Base-by-base conservation (phyloP, 2,113 vertebrate species). In the Sander vitreus region DNA sequence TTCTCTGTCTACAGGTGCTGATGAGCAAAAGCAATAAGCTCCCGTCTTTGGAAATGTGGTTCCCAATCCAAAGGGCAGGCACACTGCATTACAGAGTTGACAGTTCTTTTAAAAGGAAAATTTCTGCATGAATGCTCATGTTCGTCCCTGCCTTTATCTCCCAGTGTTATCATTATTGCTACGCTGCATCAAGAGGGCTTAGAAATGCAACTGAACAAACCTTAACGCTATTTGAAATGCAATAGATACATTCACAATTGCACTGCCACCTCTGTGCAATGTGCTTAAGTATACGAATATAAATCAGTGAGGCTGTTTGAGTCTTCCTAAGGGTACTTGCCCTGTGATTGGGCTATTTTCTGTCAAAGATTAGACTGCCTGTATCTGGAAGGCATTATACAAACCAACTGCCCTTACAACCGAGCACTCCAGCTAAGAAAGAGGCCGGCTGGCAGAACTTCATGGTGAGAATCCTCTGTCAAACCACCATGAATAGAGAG, bases 101-200 rank as follows among this genome's bases (percentile, higher is more conserved):
- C 84, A 81, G 76, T 66, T 87, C 81, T 78, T 39, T 89, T 91
- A 91, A 94, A 92, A 88, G 83, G 89, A 91, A 91, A 64, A 78
- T 86, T 85, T 92, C 85, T 48, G 83, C 92, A 77, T 87, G 86
- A 89, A 85, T 80, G 85, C 83, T 57, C 76, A 0, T 64, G 83
- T 57, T 58, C 79, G 54, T 76, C 68, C 69, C 27, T 9, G 64
- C 64, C 64, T 86, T 86, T 85, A 85, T 89, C 88, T 77, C 53
- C 19, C 47, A 14, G 53, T 51, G 70, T 91, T 82, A 85, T 90
- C 86, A 45, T 86, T 69, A 74, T 48, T 63, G 73, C 81, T 73
- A 77, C 79, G 80, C 85, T 65, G 85, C 72, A 65, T 77, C 69
- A 80, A 73, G 85, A 81, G 25, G 51, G 50, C 23, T 67, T 45